phyloP scores from a whole-genome alignment of 2,797 vertebrate species.

The Pseudocheirus occidentalis region DNA sequence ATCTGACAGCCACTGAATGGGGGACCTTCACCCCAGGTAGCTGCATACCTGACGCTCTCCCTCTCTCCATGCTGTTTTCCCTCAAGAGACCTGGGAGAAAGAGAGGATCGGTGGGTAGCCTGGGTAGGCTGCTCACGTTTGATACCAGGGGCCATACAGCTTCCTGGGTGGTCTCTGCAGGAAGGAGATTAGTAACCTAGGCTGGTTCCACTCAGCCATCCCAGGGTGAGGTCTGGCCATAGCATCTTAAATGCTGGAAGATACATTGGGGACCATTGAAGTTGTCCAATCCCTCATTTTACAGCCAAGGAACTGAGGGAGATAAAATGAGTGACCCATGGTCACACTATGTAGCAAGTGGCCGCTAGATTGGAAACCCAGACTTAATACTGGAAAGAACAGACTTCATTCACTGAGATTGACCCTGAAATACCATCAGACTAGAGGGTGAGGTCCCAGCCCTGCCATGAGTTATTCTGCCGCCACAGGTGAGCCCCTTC shows the following conservation, averaged over 20 bases:
- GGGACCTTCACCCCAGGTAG: not conserved
- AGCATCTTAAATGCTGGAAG: not conserved
- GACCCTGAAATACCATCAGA: not conserved
- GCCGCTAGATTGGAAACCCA: not conserved
- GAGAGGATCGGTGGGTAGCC: not conserved
- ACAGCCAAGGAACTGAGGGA: not conserved
- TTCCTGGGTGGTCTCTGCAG: not conserved
- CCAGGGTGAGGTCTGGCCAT: not conserved
- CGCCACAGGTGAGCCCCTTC: too few relatives aligned
- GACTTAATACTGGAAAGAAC: not conserved
- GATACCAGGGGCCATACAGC: not conserved
- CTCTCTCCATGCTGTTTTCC: too few relatives aligned
- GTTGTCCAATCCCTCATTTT: not conserved
- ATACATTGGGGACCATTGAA: not conserved
- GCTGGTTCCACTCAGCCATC: not conserved
- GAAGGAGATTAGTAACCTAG: not conserved
- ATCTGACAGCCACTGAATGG: not conserved
- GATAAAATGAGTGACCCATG: not conserved
- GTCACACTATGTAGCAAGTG: not conserved
- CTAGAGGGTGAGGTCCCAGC: accelerated
- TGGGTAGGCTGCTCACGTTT: not conserved
- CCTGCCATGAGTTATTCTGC: too few relatives aligned
- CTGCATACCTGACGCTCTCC: accelerated
- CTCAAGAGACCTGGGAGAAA: not conserved
- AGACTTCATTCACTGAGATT: not conserved